These are phyloP conservation scores for Camponotus fellah DNA, from an alignment of 2,888 invertebrate genomes.

Conservation along the genomic window DNA sequence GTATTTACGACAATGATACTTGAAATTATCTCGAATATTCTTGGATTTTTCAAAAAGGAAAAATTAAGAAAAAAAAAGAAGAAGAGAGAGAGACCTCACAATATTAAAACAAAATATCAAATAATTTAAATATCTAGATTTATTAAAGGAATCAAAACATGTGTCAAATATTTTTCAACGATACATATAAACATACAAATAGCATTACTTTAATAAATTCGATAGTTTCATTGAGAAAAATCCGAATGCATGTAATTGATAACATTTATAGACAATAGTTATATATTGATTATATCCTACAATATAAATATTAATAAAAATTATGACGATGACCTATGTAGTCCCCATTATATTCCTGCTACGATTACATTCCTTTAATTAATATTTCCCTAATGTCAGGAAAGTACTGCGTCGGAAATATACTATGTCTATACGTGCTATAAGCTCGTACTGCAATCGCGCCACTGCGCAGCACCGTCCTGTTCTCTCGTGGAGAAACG, in stretches of 20 bases:
- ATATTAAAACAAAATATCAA: not conserved
- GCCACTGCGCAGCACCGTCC: conserved; percentile 15
- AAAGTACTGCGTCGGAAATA: not conserved
- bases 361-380: not conserved
- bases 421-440: not conserved
- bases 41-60: not conserved
- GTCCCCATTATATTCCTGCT: not conserved
- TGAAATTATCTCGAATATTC: not conserved
- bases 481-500: not conserved
- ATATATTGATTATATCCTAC: not conserved
- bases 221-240: not conserved
- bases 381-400: not conserved
- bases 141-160: not conserved
- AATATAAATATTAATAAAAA: not conserved
- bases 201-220: not conserved
- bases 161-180: not conserved
- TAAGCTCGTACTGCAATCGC: not conserved
- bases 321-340: not conserved
- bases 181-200: not conserved
- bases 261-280: not conserved
- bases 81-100: not conserved
- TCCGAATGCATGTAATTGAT: not conserved
- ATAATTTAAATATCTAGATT: not conserved
- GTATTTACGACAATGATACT: not conserved
- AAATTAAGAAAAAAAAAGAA: too few relatives aligned